These are phyloP conservation scores for Thinocorus orbignyianus DNA, from an alignment of 2,113 vertebrate genomes.

Conservation along the genomic window DNA sequence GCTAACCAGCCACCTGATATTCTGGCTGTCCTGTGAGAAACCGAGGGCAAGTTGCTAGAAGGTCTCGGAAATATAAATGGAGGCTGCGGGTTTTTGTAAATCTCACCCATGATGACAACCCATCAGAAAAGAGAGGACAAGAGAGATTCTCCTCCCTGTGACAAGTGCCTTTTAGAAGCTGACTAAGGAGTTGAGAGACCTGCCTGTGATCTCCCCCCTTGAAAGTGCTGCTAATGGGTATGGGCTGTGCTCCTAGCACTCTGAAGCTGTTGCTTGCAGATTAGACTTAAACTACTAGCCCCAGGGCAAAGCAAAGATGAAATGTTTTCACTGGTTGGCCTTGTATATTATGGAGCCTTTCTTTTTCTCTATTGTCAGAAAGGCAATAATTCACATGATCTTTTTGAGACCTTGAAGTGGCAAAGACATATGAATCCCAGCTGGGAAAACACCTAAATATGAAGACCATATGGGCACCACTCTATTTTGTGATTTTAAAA, in stretches of 20 bases:
- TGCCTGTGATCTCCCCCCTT: fast-evolving
- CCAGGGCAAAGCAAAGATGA: neutral
- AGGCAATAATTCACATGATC: neutral
- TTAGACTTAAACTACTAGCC: neutral
- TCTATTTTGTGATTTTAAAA: neutral
- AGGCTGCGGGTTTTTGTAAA: neutral
- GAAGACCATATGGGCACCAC: neutral
- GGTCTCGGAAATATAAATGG: neutral
- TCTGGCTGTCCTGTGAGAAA: neutral
- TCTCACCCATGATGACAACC: neutral
- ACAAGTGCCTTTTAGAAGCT: neutral
- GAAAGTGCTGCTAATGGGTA: neutral
- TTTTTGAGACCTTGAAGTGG: neutral
- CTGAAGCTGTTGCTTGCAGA: neutral
- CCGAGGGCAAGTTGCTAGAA: neutral
- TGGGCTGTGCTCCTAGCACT: neutral
- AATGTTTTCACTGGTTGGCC: neutral
- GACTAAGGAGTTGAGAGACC: neutral
- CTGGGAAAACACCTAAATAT: neutral
- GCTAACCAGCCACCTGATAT: neutral
- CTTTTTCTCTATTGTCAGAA: neutral
- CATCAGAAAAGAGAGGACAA: fast-evolving
- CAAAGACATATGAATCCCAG: neutral
- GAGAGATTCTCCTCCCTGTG: neutral
- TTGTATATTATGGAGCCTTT: neutral